Evolutionary conservation across 2,113 vertebrate genomes (phyloP).

Genomic region (Dolichotis patagonum): DNA sequence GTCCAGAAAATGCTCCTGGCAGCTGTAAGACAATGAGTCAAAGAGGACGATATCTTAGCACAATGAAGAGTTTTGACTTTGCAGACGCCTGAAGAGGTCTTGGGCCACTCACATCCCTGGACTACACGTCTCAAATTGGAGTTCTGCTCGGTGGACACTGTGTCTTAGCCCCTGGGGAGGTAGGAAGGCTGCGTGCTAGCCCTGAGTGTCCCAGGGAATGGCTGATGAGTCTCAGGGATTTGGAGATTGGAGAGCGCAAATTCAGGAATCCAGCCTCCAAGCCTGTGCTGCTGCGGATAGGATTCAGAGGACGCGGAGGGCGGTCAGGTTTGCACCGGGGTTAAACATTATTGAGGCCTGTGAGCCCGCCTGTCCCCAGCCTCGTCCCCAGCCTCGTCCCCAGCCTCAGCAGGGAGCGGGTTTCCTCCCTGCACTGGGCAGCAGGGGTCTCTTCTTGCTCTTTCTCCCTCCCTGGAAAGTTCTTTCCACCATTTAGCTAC

Average conservation of each 20-base stretch:
- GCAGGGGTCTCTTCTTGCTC: too few species aligned
- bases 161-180: neutral
- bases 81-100: neutral
- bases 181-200: neutral
- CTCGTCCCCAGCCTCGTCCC: too few species aligned
- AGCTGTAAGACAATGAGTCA: neutral
- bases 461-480: neutral
- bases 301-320: neutral
- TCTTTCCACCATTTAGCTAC: neutral
- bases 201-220: neutral
- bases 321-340: neutral
- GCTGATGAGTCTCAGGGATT: too few species aligned
- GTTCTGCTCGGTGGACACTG: neutral
- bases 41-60: neutral
- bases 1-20: neutral
- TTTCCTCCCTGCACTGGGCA: neutral
- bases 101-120: neutral
- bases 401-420: neutral
- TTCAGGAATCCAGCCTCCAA: neutral
- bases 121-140: neutral
- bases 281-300: rapidly evolving
- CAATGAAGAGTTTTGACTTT: neutral
- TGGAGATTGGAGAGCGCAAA: neutral
- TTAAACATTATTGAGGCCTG: neutral
- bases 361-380: neutral